A percentile compares a stretch with the other conserved stretches of the same genome.
Conservation (phyloP, 2,888 invertebrate species). For the Phorcus lineatus region DNA sequence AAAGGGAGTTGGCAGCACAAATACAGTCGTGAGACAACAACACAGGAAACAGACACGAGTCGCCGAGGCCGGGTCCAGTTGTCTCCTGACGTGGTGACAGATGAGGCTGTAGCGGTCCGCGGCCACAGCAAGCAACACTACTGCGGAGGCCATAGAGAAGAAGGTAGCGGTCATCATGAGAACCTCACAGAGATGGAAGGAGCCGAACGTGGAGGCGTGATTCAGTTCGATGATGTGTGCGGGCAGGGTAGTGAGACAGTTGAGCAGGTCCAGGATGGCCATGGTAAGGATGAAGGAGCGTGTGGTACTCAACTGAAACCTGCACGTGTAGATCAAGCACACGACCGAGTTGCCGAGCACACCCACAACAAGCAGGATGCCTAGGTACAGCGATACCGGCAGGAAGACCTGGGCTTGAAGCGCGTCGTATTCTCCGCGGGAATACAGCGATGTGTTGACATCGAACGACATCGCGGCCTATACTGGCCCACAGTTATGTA, state of each 20-base stretch:
- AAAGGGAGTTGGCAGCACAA: conserved; percentile 42
- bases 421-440: background rate
- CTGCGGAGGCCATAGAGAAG: conserved; percentile 33
- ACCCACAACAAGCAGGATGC: background rate
- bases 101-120: conserved; percentile 48
- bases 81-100: conserved; percentile 44
- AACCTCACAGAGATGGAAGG: background rate
- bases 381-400: background rate
- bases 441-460: background rate
- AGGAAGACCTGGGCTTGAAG: background rate
- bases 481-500: too few species aligned
- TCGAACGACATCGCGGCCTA: background rate
- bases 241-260: conserved; percentile 43
- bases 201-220: conserved; percentile 25
- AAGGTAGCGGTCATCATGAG: background rate
- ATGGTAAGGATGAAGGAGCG: conserved; percentile 44
- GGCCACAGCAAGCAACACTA: conserved; percentile 41
- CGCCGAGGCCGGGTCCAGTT: conserved; percentile 41
- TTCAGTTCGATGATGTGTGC: conserved; percentile 43
- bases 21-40: conserved; percentile 31
- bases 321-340: background rate
- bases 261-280: conserved; percentile 42
- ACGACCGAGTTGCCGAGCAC: conserved; percentile 5
- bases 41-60: conserved; percentile 32
- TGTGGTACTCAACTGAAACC: conserved; percentile 28